Evolutionary conservation across 2,888 invertebrate species (phyloP).

Genomic region (Lucinisca nassula): DNA sequence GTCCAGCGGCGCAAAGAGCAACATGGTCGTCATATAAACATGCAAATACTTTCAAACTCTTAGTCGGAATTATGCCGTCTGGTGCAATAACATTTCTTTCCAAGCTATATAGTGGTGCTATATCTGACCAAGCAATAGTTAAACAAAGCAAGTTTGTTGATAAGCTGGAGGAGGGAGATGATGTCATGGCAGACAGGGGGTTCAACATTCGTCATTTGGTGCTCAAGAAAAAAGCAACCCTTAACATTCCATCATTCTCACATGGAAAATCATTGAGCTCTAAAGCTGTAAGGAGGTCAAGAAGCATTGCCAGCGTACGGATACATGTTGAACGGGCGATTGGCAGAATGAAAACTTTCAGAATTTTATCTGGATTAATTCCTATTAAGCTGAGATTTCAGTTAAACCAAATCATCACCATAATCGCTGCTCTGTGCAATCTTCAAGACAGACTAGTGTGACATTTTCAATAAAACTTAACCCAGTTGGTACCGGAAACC

Average conservation of each 20-base stretch:
- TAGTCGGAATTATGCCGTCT: background rate
- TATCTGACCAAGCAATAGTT: conserved; percentile 23
- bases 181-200: conserved; percentile 38
- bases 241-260: too few species aligned
- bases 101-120: background rate
- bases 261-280: conserved; percentile 27
- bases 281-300: conserved; percentile 24
- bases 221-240: conserved; percentile 19
- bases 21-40: conserved; percentile 22
- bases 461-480: too few species aligned
- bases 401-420: conserved; percentile 24
- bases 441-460: background rate
- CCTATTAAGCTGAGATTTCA: conserved; percentile 34
- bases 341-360: conserved; percentile 28
- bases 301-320: conserved; percentile 15
- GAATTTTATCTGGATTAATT: conserved; percentile 25
- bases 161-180: conserved; percentile 15
- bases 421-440: conserved; percentile 29
- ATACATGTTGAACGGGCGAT: conserved; percentile 28
- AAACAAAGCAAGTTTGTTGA: conserved; percentile 23
- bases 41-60: background rate
- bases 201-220: conserved; percentile 28
- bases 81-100: conserved; percentile 16
- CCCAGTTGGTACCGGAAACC: too few species aligned
- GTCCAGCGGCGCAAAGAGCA: background rate